A percentile compares a stretch with the other conserved stretches of the same genome.
These are phyloP conservation scores for Callyntrura sp. DNA, from an alignment of 2,888 invertebrate genomes.

Conservation along the genomic window DNA sequence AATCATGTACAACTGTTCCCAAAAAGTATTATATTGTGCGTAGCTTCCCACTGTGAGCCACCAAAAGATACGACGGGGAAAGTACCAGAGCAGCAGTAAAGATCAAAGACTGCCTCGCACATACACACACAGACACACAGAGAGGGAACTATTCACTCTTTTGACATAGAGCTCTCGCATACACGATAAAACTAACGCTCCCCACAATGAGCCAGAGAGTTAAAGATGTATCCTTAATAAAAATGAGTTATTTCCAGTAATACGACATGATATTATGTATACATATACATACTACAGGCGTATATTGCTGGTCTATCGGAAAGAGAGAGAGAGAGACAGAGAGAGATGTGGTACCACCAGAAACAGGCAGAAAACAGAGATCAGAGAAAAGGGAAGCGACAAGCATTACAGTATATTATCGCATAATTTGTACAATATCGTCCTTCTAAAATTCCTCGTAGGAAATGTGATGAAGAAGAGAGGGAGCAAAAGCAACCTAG, in stretches of 20 bases:
- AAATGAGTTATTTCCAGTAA: slow-evolving; percentile 29
- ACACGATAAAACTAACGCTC: slow-evolving; percentile 54
- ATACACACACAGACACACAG: background rate
- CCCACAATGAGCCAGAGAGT: slow-evolving; percentile 15
- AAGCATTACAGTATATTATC: background rate
- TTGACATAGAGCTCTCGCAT: background rate
- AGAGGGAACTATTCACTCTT: slow-evolving; percentile 31
- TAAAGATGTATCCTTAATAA: slow-evolving; percentile 59
- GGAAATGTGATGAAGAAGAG: too few relatives aligned
- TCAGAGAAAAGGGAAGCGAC: background rate
- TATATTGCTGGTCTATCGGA: background rate
- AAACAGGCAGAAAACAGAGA: slow-evolving; percentile 34
- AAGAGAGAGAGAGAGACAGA: slow-evolving; percentile 8
- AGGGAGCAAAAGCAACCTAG: too few relatives aligned
- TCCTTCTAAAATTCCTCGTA: too few relatives aligned
- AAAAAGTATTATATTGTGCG: slow-evolving; percentile 38
- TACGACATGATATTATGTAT: slow-evolving; percentile 35
- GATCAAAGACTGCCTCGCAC: slow-evolving; percentile 53
- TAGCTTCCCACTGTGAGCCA: slow-evolving; percentile 63
- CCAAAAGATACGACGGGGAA: slow-evolving; percentile 47
- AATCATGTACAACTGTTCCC: slow-evolving; percentile 65
- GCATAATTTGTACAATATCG: slow-evolving; percentile 30
- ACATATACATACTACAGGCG: background rate
- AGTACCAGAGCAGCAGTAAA: slow-evolving; percentile 44
- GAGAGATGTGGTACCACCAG: too few relatives aligned